phyloP scores from a whole-genome alignment of 2,797 vertebrate species.

The Darevskia mixta region DNA sequence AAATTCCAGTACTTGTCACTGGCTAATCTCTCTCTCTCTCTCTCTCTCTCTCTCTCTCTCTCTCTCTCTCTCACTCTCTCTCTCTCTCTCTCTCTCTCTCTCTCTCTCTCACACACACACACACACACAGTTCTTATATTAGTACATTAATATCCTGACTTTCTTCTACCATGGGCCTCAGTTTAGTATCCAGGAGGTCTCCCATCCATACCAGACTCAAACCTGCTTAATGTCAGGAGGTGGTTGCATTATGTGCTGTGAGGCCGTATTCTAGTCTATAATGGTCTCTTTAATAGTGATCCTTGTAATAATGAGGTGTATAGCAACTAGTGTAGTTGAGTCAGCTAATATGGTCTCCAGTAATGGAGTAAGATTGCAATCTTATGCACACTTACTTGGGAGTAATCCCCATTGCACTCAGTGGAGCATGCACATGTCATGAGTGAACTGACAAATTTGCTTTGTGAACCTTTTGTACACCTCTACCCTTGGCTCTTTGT shows the following conservation, averaged over 20 bases:
- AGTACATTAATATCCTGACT: not conserved
- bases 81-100: no score
- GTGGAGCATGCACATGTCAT: not conserved
- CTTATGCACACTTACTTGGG: not conserved
- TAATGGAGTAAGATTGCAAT: not conserved
- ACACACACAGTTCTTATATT: not conserved
- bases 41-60: not conserved
- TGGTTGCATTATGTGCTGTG: not conserved
- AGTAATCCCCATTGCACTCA: not conserved
- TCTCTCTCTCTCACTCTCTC: no score
- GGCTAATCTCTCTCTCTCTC: no score
- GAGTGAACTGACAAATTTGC: constrained; percentile 40
- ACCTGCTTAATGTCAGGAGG: not conserved
- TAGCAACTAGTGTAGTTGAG: not conserved
- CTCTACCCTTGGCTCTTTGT: constrained; percentile 27
- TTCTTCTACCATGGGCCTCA: not conserved
- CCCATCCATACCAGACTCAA: not conserved
- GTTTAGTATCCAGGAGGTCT: not conserved
- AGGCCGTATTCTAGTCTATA: not conserved
- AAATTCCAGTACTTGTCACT: not conserved
- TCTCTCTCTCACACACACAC: no score
- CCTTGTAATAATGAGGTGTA: not conserved
- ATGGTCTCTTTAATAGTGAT: not conserved
- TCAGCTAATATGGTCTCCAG: not conserved
- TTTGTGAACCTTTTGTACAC: not conserved